These are phyloP conservation scores for Uromys caudimaculatus DNA, from an alignment of 2,797 vertebrate genomes.

Conservation along the genomic window DNA sequence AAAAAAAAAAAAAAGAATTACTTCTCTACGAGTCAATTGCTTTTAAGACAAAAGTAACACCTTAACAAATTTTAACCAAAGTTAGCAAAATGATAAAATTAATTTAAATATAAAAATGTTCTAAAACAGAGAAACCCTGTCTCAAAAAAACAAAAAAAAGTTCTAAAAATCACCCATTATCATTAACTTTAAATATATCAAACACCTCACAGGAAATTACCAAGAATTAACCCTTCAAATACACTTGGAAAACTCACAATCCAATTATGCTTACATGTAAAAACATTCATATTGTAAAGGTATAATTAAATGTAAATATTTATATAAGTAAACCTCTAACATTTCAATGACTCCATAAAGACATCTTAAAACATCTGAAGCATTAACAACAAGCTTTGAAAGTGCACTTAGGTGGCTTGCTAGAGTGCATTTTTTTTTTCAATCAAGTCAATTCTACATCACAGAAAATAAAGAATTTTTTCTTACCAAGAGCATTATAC, in stretches of 20 bases:
- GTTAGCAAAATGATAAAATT: conserved; percentile 19
- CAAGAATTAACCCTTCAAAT: conserved; percentile 52
- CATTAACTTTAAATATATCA: conserved; percentile 63
- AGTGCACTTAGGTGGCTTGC: neutral
- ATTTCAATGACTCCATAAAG: conserved; percentile 49
- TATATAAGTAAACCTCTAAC: neutral
- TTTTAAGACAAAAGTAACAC: conserved; percentile 58
- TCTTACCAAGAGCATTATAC: conserved; percentile 84
- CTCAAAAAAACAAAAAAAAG: too few species aligned
- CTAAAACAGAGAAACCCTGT: too few species aligned
- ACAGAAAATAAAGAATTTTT: conserved; percentile 61
- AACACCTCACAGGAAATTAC: conserved; percentile 33
- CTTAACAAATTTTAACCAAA: neutral
- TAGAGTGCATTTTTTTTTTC: neutral
- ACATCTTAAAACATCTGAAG: conserved; percentile 48
- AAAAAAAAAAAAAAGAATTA: neutral
- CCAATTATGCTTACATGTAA: conserved; percentile 44
- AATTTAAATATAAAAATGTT: conserved; percentile 60
- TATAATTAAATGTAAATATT: conserved; percentile 38
- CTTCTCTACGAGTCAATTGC: conserved; percentile 46
- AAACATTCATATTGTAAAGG: conserved; percentile 9
- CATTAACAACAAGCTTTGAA: conserved; percentile 65
- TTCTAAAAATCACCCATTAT: conserved; percentile 48
- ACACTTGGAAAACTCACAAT: conserved; percentile 53
- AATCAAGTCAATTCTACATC: conserved; percentile 64